Evolutionary conservation across 2,888 invertebrate genomes (phyloP).

Genomic region (Himalopsyche kuldschensis): DNA sequence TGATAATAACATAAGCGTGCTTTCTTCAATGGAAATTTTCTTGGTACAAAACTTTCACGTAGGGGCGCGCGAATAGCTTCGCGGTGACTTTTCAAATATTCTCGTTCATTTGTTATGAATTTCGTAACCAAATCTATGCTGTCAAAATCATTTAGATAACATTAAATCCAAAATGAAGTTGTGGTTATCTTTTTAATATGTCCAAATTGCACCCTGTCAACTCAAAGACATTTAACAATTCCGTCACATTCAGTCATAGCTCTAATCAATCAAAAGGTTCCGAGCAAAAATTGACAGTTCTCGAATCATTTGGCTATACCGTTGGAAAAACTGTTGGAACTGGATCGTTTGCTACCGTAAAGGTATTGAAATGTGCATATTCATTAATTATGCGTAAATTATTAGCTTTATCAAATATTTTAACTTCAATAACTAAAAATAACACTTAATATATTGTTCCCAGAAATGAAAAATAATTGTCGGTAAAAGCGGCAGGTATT

Average conservation of each 20-base stretch:
- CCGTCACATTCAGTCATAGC: not conserved
- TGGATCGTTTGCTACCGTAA: slow-evolving; percentile 83
- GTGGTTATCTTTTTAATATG: not conserved
- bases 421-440: too few relatives aligned
- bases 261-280: not conserved
- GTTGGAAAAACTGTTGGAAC: slow-evolving; percentile 76
- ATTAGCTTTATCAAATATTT: too few relatives aligned
- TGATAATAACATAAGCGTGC: not conserved
- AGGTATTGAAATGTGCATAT: slow-evolving; percentile 53
- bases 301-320: slow-evolving; percentile 76
- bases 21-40: not conserved
- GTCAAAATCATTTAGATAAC: not conserved
- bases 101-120: not conserved
- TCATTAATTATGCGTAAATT: not conserved
- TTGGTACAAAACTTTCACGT: not conserved
- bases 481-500: not conserved
- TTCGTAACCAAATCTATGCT: not conserved
- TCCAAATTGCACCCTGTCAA: not conserved
- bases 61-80: not conserved
- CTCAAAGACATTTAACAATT: not conserved
- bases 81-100: not conserved
- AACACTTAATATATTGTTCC: too few relatives aligned
- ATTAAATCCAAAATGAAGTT: not conserved
- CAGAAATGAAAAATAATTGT: too few relatives aligned
- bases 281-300: slow-evolving; percentile 48